Conservation (phyloP, 37 sponge, comb jelly and placozoan species). For the Dysidea cf. avara region DNA sequence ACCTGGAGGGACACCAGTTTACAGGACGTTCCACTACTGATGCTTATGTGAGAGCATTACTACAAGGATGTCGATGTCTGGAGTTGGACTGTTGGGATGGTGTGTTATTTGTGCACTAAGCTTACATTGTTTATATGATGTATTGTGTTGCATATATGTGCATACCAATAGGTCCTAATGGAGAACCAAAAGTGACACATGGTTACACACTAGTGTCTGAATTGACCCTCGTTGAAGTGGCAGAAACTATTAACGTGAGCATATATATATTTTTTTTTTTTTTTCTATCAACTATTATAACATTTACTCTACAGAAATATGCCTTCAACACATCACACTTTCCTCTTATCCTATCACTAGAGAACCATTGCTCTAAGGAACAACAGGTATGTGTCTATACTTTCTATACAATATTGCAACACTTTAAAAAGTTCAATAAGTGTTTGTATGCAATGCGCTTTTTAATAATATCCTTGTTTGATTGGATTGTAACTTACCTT, state of each 20-base stretch:
- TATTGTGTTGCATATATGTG: too few relatives aligned
- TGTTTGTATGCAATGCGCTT: too few relatives aligned
- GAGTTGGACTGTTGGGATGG: conserved; percentile 85
- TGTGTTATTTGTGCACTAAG: neutral
- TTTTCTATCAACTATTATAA: conserved; percentile 6
- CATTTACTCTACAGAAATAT: conserved; percentile 51
- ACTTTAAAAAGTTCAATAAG: too few relatives aligned
- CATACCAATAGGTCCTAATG: conserved; percentile 41
- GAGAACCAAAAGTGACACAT: conserved; percentile 78
- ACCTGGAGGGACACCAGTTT: conserved; percentile 84
- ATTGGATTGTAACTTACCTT: neutral
- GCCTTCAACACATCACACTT: conserved; percentile 61
- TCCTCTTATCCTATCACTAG: conserved; percentile 80
- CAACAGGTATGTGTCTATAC: conserved; percentile 33
- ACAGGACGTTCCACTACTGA: conserved; percentile 77
- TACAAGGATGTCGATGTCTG: conserved; percentile 80
- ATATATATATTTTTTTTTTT: neutral
- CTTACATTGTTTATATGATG: neutral
- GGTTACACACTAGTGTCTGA: conserved; percentile 86
- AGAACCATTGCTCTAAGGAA: conserved; percentile 70
- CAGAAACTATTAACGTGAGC: conserved; percentile 34
- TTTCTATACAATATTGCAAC: too few relatives aligned
- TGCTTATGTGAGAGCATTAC: conserved; percentile 80
- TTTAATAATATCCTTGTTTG: too few relatives aligned
- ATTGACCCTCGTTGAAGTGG: conserved; percentile 75